Base-by-base conservation (phyloP, 2,113 vertebrate species). In the Melanocharis versteri region DNA sequence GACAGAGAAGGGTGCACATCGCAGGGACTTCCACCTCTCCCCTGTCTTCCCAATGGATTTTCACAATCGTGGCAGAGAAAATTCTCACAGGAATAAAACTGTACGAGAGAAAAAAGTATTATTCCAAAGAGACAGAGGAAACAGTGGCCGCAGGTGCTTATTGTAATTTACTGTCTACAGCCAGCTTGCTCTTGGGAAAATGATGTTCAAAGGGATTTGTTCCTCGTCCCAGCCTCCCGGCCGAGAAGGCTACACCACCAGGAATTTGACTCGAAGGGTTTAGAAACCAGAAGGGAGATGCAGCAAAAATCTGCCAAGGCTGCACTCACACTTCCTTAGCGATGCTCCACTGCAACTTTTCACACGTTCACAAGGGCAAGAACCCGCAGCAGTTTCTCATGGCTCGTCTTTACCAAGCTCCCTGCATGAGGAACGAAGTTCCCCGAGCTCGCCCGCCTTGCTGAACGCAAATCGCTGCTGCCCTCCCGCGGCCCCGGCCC, bases 371-470 rank as follows among this genome's bases (percentile, higher is more conserved):
- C 35, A 20, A 9, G 4, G 42, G 23, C 42, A 26, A 50, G 64
- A 45, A 0, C 16, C 42, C 26, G 3, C 58, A 12, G 7, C 20
- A 11, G 14, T 11, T 83, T 57, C 12, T 1, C 13, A 1, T 0
- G 7, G 9, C 3, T 45, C 2, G 6, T 12, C 22, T 35, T 31
- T 13, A 3, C 18, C 53, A 11, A 28, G n/a, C 30, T 76, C 13
- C 10, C 13, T 20, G 21, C 48, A 3, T 1, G 42, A 30, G 13
- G 60, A 12, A 10, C 0, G 30, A 2, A 3, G 3, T 10, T 64
- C 2, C 3, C 37, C 0, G 57, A 10, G 37, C 58, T 13, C 6
- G 2, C 15, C 1, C 1, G 6, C 14, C 2, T 6, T n/a, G 24
- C 4, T 4, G 54, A 87, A 24, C 81, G 84, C 77, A 31, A 69